Conservation (phyloP, 2,797 vertebrate genomes). For the Sylvia borin region DNA sequence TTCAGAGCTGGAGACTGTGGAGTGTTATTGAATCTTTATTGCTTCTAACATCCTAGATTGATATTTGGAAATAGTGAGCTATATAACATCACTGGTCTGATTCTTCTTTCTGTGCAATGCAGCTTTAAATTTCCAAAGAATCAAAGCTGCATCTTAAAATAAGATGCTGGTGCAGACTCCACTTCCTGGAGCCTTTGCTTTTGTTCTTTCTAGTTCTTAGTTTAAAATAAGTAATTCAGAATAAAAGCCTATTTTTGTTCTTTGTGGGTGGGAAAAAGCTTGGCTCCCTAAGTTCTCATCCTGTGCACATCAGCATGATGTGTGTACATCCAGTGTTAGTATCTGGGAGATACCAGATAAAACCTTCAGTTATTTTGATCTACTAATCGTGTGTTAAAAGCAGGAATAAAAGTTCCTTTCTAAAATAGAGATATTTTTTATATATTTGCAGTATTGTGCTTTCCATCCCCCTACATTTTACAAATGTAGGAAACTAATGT, state of each 20-base stretch:
- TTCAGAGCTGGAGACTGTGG: slow-evolving; percentile 24
- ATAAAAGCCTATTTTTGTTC: slow-evolving; percentile 60
- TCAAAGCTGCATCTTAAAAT: slow-evolving; percentile 33
- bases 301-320: not conserved
- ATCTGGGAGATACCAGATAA: slow-evolving; percentile 42
- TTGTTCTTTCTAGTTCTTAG: slow-evolving; percentile 47
- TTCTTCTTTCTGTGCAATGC: slow-evolving; percentile 6
- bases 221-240: slow-evolving; percentile 52
- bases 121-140: slow-evolving; percentile 54
- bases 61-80: not conserved
- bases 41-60: slow-evolving; percentile 21
- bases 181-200: slow-evolving; percentile 35
- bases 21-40: slow-evolving; percentile 54
- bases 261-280: slow-evolving; percentile 37
- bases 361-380: slow-evolving; percentile 19
- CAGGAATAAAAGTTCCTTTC: slow-evolving; percentile 1
- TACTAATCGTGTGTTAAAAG: not conserved
- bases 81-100: not conserved
- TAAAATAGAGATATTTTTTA: not conserved
- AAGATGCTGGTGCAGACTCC: not conserved
- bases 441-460: not conserved
- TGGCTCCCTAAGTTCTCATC: not conserved
- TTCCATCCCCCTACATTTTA: not conserved
- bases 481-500: not conserved
- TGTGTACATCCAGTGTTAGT: not conserved